phyloP scores from a whole-genome alignment of 2,888 invertebrate species.

The Thereva nobilitata region DNA sequence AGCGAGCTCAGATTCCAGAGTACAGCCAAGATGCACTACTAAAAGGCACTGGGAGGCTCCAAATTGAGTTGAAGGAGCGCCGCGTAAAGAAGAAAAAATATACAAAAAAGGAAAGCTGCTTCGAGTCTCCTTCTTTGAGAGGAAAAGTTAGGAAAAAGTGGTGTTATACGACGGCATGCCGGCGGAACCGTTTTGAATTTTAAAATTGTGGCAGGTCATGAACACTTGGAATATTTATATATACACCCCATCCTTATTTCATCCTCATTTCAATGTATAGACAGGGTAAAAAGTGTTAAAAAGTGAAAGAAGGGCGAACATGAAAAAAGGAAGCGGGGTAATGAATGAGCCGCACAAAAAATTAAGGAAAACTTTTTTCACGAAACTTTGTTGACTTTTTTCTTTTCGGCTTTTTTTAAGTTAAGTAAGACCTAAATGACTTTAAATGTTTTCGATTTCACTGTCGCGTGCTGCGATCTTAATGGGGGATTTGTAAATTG shows the following conservation, averaged over 20 bases:
- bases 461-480: constrained; percentile 13
- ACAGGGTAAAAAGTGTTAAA: constrained; percentile 30
- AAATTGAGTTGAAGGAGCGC: not conserved
- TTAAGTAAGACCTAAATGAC: not conserved
- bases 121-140: constrained; percentile 13
- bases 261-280: not conserved
- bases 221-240: constrained; percentile 34
- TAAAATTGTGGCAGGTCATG: constrained; percentile 41
- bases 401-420: no score
- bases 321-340: constrained; percentile 7
- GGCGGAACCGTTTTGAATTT: constrained; percentile 32
- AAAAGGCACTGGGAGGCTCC: not conserved
- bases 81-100: no score
- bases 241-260: not conserved
- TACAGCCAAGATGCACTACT: constrained; percentile 8
- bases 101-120: constrained; percentile 11
- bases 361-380: constrained; percentile 18
- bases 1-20: constrained; percentile 1
- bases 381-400: constrained; percentile 7
- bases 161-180: constrained; percentile 10
- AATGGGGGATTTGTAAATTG: no score
- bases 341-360: constrained; percentile 29
- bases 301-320: constrained; percentile 29
- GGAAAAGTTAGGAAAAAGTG: constrained; percentile 29
- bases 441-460: not conserved